A percentile compares a stretch with the other conserved stretches of the same genome.
Conservation (phyloP, 2,888 invertebrate species). For the Halictus quadricinctus region DNA sequence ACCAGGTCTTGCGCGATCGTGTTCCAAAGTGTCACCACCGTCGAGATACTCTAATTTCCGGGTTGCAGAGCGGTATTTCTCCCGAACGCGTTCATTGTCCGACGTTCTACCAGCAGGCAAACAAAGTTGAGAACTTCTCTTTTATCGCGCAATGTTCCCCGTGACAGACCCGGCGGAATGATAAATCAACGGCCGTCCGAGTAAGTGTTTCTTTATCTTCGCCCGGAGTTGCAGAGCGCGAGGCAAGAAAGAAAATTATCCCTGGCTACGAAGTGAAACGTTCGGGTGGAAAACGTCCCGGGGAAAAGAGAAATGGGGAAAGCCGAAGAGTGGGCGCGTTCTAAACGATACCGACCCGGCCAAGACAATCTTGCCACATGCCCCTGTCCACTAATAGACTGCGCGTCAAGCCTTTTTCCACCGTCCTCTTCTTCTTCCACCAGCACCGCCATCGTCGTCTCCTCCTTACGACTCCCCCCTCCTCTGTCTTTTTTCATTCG, state of each 20-base stretch:
- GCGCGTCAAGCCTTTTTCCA: constrained; percentile 67
- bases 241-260: constrained; percentile 58
- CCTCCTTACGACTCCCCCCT: constrained; percentile 7
- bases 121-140: constrained; percentile 49
- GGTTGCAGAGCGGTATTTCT: constrained; percentile 6
- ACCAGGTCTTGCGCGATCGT: neutral
- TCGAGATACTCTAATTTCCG: neutral
- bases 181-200: constrained; percentile 53
- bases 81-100: neutral
- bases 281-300: constrained; percentile 46
- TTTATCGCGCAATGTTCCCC: constrained; percentile 30
- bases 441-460: constrained; percentile 8
- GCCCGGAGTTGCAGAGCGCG: constrained; percentile 12
- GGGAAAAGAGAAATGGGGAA: constrained; percentile 54
- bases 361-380: constrained; percentile 70
- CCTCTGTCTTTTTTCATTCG: neutral
- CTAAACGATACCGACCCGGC: constrained; percentile 48
- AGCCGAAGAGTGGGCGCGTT: constrained; percentile 53
- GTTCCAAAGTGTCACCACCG: neutral
- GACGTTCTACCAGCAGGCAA: constrained; percentile 2
- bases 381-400: constrained; percentile 68
- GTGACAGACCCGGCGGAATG: constrained; percentile 47
- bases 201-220: constrained; percentile 59
- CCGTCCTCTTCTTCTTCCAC: constrained; percentile 22
- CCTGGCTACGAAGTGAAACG: constrained; percentile 54